A percentile compares a stretch with the other conserved stretches of the same genome.
phyloP scores from a whole-genome alignment of 2,797 vertebrate species.

The Cyprinodon diabolis region DNA sequence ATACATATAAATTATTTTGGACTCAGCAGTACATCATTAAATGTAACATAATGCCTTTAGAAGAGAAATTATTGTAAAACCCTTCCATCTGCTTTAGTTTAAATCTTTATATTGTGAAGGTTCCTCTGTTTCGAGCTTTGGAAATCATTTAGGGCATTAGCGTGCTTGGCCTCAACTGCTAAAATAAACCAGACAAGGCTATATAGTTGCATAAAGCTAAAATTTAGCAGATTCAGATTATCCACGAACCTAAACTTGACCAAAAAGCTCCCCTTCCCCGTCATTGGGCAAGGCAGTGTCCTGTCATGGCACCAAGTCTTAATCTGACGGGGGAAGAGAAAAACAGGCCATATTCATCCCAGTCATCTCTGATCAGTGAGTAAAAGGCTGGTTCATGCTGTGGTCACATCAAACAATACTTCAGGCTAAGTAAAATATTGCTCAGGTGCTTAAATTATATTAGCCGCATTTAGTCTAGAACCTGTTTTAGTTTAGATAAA shows the following conservation, averaged over 20 bases:
- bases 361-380: constrained; percentile 68
- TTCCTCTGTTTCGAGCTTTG: not conserved
- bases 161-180: not conserved
- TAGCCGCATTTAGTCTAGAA: not conserved
- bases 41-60: not conserved
- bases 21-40: not conserved
- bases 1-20: no score
- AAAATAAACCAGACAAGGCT: not conserved
- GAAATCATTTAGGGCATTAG: no score
- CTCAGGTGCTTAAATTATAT: not conserved
- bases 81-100: not conserved
- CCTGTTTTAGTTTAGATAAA: not conserved
- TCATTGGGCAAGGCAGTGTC: constrained; percentile 74
- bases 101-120: not conserved
- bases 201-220: not conserved
- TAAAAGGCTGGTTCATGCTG: constrained; percentile 73
- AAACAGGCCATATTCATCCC: constrained; percentile 68
- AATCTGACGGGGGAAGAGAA: constrained; percentile 70
- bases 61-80: not conserved
- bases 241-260: not conserved
- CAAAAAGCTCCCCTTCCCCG: constrained; percentile 29
- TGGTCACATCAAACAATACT: constrained; percentile 50
- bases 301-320: constrained; percentile 60
- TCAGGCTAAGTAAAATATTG: not conserved
- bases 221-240: not conserved